These are phyloP conservation scores for Aspiorhynchus laticeps DNA, from an alignment of 2,113 vertebrate genomes.

Conservation along the genomic window DNA sequence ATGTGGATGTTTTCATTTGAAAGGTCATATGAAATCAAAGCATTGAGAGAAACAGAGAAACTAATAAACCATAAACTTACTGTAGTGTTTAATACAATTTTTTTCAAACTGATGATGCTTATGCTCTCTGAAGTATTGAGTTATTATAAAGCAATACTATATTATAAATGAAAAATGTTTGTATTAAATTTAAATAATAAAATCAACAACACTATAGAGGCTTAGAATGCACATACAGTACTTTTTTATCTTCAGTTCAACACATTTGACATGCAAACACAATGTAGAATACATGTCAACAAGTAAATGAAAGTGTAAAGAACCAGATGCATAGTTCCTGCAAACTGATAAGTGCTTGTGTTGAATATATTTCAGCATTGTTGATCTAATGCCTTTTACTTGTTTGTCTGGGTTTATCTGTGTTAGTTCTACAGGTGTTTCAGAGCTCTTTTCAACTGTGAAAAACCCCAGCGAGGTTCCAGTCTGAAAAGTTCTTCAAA, in stretches of 20 bases:
- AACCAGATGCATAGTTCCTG: neutral
- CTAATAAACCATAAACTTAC: no score
- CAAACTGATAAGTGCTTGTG: neutral
- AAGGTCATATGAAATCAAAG: constrained; percentile 3
- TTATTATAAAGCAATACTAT: neutral
- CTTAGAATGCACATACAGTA: neutral
- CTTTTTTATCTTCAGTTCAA: no score
- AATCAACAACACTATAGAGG: neutral
- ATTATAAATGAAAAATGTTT: neutral
- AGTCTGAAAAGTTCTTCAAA: constrained; percentile 71
- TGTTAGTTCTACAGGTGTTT: constrained; percentile 84
- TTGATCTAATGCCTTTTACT: neutral
- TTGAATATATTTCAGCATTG: neutral
- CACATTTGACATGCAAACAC: neutral
- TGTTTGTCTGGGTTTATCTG: constrained; percentile 28
- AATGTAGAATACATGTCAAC: neutral
- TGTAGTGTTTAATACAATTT: neutral
- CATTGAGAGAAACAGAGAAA: neutral
- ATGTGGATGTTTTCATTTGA: neutral
- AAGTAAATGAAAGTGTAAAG: neutral
- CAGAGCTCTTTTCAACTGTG: constrained; percentile 71
- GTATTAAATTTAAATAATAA: neutral
- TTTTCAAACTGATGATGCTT: neutral
- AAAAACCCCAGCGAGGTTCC: constrained; percentile 58
- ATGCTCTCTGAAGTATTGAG: neutral